Conservation (phyloP, 1,140 invertebrate genomes). For the Temnothorax curvispinosus region DNA sequence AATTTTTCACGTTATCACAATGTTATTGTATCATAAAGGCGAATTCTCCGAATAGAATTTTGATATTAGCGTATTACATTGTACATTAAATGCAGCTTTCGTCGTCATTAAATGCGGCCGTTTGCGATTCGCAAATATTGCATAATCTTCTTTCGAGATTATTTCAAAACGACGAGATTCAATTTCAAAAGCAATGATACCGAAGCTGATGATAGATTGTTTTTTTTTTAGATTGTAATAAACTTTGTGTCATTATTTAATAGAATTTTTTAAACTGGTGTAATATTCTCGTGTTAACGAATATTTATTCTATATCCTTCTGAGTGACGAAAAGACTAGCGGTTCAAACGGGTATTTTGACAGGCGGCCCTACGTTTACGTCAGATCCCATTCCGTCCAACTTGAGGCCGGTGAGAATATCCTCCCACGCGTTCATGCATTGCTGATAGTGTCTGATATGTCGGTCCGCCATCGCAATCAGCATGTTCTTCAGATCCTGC, state of each 20-base stretch:
- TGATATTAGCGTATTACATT: constrained; percentile 64
- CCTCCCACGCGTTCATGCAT: constrained; percentile 88
- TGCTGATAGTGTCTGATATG: constrained; percentile 90
- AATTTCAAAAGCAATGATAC: constrained; percentile 55
- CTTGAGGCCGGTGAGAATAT: constrained; percentile 84
- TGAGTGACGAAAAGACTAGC: not conserved
- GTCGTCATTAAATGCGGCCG: constrained; percentile 38
- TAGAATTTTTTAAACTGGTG: constrained; percentile 13
- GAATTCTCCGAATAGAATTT: constrained; percentile 58
- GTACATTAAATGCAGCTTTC: constrained; percentile 56
- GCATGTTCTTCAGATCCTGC: constrained; percentile 89
- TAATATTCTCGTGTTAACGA: constrained; percentile 51
- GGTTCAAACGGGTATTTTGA: constrained; percentile 76
- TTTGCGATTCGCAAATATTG: constrained; percentile 54
- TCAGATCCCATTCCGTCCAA: constrained; percentile 78
- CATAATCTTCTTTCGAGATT: constrained; percentile 17
- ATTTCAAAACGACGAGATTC: constrained; percentile 28
- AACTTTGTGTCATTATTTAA: constrained; percentile 61
- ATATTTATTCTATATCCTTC: constrained; percentile 49
- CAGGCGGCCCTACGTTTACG: constrained; percentile 70
- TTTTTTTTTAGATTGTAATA: constrained; percentile 65
- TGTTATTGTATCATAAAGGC: constrained; percentile 71
- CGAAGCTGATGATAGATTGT: constrained; percentile 49
- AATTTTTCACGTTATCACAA: constrained; percentile 64
- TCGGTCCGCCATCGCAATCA: constrained; percentile 89